Conservation (phyloP, 2,113 vertebrate genomes). For the Callipepla californica region DNA sequence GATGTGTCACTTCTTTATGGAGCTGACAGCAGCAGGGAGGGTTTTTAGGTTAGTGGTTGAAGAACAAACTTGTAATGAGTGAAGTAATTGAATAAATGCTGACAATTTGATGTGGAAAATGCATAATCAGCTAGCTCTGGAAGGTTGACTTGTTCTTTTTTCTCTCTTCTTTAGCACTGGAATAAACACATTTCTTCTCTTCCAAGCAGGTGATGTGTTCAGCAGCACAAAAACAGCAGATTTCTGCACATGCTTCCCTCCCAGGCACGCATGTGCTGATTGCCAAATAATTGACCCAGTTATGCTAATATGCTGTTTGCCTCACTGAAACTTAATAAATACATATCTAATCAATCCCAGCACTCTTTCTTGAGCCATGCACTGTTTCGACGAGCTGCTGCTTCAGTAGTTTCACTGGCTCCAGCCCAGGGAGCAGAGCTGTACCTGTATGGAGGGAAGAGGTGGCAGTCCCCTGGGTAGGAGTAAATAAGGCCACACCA, state of each 20-base stretch:
- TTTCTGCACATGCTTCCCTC: neutral
- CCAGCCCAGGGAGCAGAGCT: neutral
- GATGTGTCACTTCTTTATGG: neutral
- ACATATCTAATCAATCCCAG: neutral
- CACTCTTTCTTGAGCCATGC: neutral
- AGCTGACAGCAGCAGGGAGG: slow-evolving; percentile 30
- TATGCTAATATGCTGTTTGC: neutral
- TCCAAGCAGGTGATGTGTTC: slow-evolving; percentile 46
- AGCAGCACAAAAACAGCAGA: slow-evolving; percentile 16
- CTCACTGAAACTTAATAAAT: slow-evolving; percentile 12
- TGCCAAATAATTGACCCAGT: slow-evolving; percentile 61
- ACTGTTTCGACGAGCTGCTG: neutral
- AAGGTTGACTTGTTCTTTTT: neutral
- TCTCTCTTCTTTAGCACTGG: neutral
- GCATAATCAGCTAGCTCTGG: slow-evolving; percentile 3
- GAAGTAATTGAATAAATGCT: slow-evolving; percentile 56
- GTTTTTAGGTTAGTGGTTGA: slow-evolving; percentile 24
- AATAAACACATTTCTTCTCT: slow-evolving; percentile 20
- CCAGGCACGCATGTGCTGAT: slow-evolving; percentile 23
- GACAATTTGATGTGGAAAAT: slow-evolving; percentile 36
- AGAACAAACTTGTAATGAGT: slow-evolving; percentile 21
- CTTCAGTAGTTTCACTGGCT: neutral
- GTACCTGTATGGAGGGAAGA: fast-evolving
- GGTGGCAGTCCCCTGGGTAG: neutral
- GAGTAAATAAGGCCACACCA: neutral